These are phyloP conservation scores for Carcharodon carcharias DNA, from an alignment of 2,797 vertebrate genomes.

Conservation along the genomic window DNA sequence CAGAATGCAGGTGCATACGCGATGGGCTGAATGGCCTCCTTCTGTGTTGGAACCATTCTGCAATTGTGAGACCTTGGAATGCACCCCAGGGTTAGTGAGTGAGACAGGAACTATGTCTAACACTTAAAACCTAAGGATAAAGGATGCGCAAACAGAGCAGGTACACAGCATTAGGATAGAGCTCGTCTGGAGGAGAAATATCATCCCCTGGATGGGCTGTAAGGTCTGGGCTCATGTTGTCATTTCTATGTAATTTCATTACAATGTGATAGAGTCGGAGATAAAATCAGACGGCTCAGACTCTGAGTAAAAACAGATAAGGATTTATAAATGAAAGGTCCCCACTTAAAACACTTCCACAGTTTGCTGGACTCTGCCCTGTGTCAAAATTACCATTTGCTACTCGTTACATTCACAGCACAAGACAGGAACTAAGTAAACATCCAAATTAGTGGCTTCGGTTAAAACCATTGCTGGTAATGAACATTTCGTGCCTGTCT, in stretches of 20 bases:
- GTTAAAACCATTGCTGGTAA: neutral
- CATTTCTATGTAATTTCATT: neutral
- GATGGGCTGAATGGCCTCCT: too few species aligned
- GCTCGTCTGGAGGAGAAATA: neutral
- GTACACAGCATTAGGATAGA: neutral
- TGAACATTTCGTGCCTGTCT: neutral
- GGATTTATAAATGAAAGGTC: neutral
- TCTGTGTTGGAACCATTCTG: neutral
- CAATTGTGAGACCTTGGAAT: neutral
- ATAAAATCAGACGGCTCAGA: neutral
- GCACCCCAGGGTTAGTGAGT: neutral
- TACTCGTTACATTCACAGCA: neutral
- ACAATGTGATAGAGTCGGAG: neutral
- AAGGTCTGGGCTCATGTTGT: neutral
- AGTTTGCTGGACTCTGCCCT: neutral
- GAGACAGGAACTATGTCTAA: neutral
- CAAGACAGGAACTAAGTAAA: neutral
- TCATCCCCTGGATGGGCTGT: neutral
- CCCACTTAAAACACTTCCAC: neutral
- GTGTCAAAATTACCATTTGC: constrained; percentile 18
- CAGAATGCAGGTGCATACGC: too few species aligned
- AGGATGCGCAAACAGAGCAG: neutral
- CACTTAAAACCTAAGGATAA: neutral
- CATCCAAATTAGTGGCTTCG: constrained; percentile 15
- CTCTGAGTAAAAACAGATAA: neutral